A percentile compares a stretch with the other conserved stretches of the same genome.
Conservation (phyloP, 2,113 vertebrate genomes). For the Rhea americana region DNA sequence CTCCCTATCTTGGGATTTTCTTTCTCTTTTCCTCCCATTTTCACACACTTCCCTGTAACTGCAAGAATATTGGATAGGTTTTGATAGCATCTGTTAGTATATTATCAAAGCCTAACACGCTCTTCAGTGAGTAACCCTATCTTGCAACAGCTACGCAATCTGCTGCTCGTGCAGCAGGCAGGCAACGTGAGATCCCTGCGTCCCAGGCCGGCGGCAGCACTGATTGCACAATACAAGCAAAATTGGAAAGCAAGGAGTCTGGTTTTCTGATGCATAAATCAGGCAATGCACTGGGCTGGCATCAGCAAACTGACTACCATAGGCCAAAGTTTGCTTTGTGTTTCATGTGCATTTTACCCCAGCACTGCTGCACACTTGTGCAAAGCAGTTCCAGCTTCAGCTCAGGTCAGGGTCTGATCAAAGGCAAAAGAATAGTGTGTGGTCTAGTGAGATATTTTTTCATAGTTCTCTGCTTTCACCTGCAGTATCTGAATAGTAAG, state of each 20-base stretch:
- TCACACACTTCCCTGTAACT: not conserved
- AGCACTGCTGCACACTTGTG: not conserved
- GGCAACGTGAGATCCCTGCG: accelerated
- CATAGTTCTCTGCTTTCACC: not conserved
- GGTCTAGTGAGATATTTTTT: not conserved
- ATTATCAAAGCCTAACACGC: not conserved
- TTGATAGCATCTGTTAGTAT: not conserved
- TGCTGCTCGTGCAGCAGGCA: not conserved
- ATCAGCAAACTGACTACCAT: not conserved
- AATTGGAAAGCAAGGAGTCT: accelerated
- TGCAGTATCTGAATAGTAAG: not conserved
- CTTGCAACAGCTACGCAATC: not conserved
- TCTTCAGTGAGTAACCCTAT: not conserved
- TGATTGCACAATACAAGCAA: not conserved
- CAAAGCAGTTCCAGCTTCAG: not conserved
- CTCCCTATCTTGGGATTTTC: conserved; percentile 2
- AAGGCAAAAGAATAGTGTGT: not conserved
- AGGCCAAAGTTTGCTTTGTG: not conserved
- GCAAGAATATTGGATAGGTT: not conserved
- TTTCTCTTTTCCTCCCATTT: not conserved
- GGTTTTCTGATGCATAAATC: not conserved
- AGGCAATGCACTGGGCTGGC: not conserved
- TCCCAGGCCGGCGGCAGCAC: accelerated
- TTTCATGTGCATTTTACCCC: not conserved
- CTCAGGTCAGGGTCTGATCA: not conserved